Evolutionary conservation across 2,888 invertebrate species (phyloP), one percentile per base, ranked within the genome.

Genomic region (Physocephala rufipes): DNA sequence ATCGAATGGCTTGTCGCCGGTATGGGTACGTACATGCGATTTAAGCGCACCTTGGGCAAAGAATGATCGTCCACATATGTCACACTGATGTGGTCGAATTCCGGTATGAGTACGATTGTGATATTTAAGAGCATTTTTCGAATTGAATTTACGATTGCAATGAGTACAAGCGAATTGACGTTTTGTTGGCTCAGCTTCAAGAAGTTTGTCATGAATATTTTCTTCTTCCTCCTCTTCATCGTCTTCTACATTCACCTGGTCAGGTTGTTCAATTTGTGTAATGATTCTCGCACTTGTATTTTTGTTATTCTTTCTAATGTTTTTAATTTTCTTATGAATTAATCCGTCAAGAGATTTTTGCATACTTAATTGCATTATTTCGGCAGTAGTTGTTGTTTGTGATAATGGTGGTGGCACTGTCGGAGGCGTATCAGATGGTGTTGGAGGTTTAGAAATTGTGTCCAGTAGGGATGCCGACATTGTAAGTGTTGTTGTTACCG

Each of bases 121-220:
- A 85, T 95, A 95, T 73, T 94, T 89, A 67, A 95, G 86, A 12
- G 95, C 95, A 84, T 95, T 95, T 73, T 93, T 88, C 76, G 95
- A 95, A 71, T 90, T 90, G 82, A 95, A 95, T 70, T 91, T 89
- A 21, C 93, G 87, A 15, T 89, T 89, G 78, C 96, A 96, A 64
- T 80, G 82, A 7, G 77, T 72, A 67, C 86, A 86, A 21, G 76
- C 74, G 66, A 77, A 80, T 45, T 72, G 71, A 16, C 64, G 63
- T 64, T 67, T 59, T n/a, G 59, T 36, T 12, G 36, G 12, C 1
- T 62, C 59, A 9, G 47, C 45, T n/a, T 49, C 70, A 28, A 26
- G 2, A 4, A 47, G 15, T 16, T 69, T 51, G 53, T 63, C 19
- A 45, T 63, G 21, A 26, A 15, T 21, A 24, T 55, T 28, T 9